A percentile compares a stretch with the other conserved stretches of the same genome.
Evolutionary conservation across 2,113 vertebrate species (phyloP).

Genomic region (Poeciliopsis occidentalis): DNA sequence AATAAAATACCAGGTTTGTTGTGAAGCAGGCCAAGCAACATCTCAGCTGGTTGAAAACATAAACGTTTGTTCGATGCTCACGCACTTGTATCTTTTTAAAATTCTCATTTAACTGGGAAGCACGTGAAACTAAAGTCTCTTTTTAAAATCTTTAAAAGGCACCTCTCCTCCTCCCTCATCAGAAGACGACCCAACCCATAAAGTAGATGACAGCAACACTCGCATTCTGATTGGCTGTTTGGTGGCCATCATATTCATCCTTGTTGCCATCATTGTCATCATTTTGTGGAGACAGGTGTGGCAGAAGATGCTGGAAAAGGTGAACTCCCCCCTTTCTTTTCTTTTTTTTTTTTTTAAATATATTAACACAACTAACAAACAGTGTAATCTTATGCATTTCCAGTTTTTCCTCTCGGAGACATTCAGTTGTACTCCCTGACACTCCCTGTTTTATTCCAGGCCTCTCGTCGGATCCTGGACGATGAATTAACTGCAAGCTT

Average conservation of each 20-base stretch:
- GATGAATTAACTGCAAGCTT: conserved; percentile 95
- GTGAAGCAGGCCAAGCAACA: not conserved
- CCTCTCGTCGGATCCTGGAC: conserved; percentile 92
- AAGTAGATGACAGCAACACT: conserved; percentile 96
- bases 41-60: not conserved
- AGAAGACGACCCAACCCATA: conserved; percentile 89
- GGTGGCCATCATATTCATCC: conserved; percentile 97
- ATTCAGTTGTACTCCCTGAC: conserved; percentile 52
- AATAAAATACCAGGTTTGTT: not conserved
- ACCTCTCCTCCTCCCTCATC: conserved; percentile 36
- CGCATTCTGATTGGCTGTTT: conserved; percentile 95
- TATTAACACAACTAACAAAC: not conserved
- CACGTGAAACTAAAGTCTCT: not conserved
- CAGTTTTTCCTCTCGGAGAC: conserved; percentile 11
- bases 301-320: conserved; percentile 99
- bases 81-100: not conserved
- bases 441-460: conserved; percentile 77
- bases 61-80: not conserved
- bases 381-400: not conserved
- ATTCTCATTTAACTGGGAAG: not conserved
- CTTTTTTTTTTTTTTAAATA: not conserved
- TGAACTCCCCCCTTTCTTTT: conserved; percentile 58
- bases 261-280: conserved; percentile 95
- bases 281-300: conserved; percentile 98
- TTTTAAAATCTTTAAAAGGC: conserved; percentile 9